Evolutionary conservation across 2,113 vertebrate genomes (phyloP).

Genomic region (Malurus elegans): DNA sequence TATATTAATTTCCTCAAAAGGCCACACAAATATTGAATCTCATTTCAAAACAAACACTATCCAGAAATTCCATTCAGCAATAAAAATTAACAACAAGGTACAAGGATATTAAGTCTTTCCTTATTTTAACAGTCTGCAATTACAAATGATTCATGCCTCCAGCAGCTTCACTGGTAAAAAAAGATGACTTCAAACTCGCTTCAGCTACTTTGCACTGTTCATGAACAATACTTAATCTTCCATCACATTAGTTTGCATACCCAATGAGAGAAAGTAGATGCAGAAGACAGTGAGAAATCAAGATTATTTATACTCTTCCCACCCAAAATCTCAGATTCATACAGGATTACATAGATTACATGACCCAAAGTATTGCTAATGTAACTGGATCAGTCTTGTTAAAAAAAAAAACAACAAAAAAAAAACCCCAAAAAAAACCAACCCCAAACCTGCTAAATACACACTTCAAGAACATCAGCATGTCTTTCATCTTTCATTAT

Average conservation of each 20-base stretch:
- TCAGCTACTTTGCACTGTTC: neutral
- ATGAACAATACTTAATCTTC: neutral
- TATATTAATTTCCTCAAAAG: neutral
- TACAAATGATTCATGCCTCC: neutral
- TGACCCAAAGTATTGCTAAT: neutral
- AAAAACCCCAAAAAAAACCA: neutral
- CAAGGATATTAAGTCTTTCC: neutral
- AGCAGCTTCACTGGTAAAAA: neutral
- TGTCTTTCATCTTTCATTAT: neutral
- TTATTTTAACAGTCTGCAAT: neutral
- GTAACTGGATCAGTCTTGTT: neutral
- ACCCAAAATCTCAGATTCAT: neutral
- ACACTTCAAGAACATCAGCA: neutral
- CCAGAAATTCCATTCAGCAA: neutral
- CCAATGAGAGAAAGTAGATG: neutral
- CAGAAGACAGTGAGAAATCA: neutral
- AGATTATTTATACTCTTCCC: neutral
- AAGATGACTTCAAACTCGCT: neutral
- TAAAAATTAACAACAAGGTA: neutral
- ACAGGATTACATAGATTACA: neutral
- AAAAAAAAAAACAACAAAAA: neutral
- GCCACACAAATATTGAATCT: neutral
- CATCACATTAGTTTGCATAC: neutral
- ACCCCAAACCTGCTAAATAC: neutral
- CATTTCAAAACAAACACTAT: neutral